phyloP scores from a whole-genome alignment of 2,888 invertebrate species.

The Arenicola marina region DNA sequence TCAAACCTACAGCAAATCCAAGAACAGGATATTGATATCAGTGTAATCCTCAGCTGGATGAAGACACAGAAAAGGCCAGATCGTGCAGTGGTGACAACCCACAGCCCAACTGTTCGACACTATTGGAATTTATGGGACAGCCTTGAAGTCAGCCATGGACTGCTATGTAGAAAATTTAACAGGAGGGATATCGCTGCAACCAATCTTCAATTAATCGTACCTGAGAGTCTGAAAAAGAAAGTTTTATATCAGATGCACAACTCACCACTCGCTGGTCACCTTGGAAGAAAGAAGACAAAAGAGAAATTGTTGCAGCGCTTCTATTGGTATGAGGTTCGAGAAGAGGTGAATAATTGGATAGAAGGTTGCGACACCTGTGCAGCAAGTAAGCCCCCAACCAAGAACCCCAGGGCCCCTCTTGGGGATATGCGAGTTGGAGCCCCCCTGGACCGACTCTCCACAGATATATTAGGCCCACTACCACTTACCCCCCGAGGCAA shows the following conservation, averaged over 20 bases:
- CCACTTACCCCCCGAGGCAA: slow-evolving; percentile 10
- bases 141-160: neutral
- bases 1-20: too few relatives aligned
- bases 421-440: slow-evolving; percentile 16
- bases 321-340: neutral
- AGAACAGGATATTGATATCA: too few relatives aligned
- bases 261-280: neutral
- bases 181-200: neutral
- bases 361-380: slow-evolving; percentile 10
- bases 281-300: too few relatives aligned
- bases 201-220: slow-evolving; percentile 5
- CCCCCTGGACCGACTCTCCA: slow-evolving; percentile 12
- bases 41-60: too few relatives aligned
- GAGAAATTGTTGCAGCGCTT: neutral
- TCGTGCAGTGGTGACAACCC: too few relatives aligned
- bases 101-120: too few relatives aligned
- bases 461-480: slow-evolving; percentile 7
- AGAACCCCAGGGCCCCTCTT: slow-evolving; percentile 14
- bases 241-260: slow-evolving; percentile 5
- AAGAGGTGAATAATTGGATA: neutral
- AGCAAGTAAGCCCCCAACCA: slow-evolving; percentile 1
- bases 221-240: neutral
- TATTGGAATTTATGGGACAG: slow-evolving; percentile 5
- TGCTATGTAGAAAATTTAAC: neutral
- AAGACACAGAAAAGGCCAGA: too few relatives aligned